Evolutionary conservation across 1,140 invertebrate genomes (phyloP).

Genomic region (Physella acuta): DNA sequence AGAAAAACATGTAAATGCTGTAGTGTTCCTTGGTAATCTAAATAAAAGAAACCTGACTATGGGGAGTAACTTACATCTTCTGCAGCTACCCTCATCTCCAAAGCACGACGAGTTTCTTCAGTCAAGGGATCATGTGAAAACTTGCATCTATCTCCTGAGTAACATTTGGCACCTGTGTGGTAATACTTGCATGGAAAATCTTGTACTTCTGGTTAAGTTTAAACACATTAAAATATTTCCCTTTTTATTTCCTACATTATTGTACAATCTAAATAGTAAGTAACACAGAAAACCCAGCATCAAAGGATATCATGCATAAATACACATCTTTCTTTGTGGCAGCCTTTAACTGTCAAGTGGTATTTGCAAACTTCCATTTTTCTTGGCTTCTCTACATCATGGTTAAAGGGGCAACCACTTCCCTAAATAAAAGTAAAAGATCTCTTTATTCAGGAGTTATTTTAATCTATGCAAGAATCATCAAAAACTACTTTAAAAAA

Average conservation of each 20-base stretch:
- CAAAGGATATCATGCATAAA: conserved; percentile 82
- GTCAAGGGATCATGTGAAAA: conserved; percentile 88
- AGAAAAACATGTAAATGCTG: not conserved
- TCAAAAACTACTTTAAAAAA: too few species aligned
- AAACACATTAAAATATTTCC: too few species aligned
- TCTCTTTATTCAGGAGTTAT: too few species aligned
- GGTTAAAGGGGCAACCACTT: conserved; percentile 81
- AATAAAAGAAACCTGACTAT: too few species aligned
- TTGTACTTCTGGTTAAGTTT: conserved; percentile 55
- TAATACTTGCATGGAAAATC: conserved; percentile 98
- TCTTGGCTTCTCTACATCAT: conserved; percentile 76
- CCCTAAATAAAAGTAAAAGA: conserved; percentile 67
- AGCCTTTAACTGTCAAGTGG: conserved; percentile 87
- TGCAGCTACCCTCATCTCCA: conserved; percentile 63
- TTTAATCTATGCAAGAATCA: too few species aligned
- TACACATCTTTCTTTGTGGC: conserved; percentile 91
- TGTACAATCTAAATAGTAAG: not conserved
- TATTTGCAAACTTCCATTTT: conserved; percentile 96
- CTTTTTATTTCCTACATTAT: not conserved
- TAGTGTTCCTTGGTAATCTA: too few species aligned
- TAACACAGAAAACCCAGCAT: not conserved
- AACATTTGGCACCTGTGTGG: conserved; percentile 87
- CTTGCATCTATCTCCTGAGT: conserved; percentile 79
- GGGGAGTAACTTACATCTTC: conserved; percentile 25
- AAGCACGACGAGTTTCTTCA: conserved; percentile 70